A percentile compares a stretch with the other conserved stretches of the same genome.
Conservation (phyloP, 2,113 vertebrate genomes). For the Ammodytes marinus region DNA sequence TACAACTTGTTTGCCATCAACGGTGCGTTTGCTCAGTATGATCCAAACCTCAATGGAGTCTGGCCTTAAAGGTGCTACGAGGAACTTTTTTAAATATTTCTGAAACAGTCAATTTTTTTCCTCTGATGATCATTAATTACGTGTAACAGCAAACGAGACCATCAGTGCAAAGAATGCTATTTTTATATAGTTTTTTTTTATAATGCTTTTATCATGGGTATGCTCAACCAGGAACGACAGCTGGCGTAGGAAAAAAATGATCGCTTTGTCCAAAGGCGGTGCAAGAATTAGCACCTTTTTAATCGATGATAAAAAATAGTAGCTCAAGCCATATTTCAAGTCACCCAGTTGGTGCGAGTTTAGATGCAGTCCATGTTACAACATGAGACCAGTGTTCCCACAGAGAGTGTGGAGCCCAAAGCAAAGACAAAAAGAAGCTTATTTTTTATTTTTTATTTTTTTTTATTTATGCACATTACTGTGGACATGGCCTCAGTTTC, state of each 20-base stretch:
- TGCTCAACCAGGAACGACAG: no score
- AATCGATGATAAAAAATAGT: neutral
- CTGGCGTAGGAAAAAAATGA: no score
- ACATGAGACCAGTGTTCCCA: neutral
- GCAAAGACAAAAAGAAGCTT: constrained; percentile 26
- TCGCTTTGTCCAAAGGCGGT: no score
- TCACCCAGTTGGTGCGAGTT: neutral
- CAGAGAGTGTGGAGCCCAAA: neutral
- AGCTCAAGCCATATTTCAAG: neutral
- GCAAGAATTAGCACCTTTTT: neutral
- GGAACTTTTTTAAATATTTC: no score
- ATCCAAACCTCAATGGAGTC: neutral
- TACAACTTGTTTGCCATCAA: neutral
- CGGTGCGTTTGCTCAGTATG: neutral
- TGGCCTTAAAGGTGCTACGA: neutral
- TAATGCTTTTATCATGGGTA: no score
- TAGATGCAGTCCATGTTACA: neutral
- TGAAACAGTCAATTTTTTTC: no score
- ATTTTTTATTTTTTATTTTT: neutral
- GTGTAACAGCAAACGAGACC: no score
- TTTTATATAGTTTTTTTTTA: no score
- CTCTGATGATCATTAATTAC: no score
- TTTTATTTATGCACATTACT: constrained; percentile 40
- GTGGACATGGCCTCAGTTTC: constrained; percentile 47
- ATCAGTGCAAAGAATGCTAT: no score